Evolutionary conservation across 2,888 invertebrate species (phyloP), one percentile per base, ranked within the genome.

Genomic region (Malthinus seriepunctatus): DNA sequence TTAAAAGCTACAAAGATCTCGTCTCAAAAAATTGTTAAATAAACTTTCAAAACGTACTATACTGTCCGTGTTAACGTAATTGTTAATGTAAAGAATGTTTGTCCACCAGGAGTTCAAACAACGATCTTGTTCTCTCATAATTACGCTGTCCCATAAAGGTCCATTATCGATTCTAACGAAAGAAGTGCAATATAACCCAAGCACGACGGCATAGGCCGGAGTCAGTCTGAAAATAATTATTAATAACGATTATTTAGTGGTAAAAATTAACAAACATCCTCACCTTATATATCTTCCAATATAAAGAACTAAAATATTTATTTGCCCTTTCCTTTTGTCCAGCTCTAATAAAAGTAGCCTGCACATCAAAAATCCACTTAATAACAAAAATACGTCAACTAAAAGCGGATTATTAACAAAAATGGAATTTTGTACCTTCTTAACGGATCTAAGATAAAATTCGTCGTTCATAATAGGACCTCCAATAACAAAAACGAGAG

Each of bases 151-250:
- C 92, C 91, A 92, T 45, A 91, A 78, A 0, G 91, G 92, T 0
- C 92, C 92, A 63, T 85, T 84, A 11, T 87, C 88, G 15, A 89
- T 76, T 71, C 86, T 84, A 3, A 85, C 82, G 48, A 90, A 79
- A 82, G 89, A 86, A 0, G 90, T 89, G 75, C 87, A 85, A 74
- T 90, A 89, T 68, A 91, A 85, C 12, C 86, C 82, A 70, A 92
- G 83, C 10, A 91, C 83, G 0, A 89, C 83, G 55, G 86, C 71
- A 69, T 91, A 91, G 0, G 89, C 86, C 46, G 91, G 91, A 8
- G 90, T 90, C 62, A 91, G 81, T 67, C 89, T 89, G 73, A 45
- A 80, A 78, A 51, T 9, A 32, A 33, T 4, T 10, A 1, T 12
- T 39, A 15, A 8, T 11, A 39, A 39, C 5, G 5, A 23, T 23